Evolutionary conservation across 1,140 invertebrate species (phyloP).

Genomic region (Drosophila kanapiae): DNA sequence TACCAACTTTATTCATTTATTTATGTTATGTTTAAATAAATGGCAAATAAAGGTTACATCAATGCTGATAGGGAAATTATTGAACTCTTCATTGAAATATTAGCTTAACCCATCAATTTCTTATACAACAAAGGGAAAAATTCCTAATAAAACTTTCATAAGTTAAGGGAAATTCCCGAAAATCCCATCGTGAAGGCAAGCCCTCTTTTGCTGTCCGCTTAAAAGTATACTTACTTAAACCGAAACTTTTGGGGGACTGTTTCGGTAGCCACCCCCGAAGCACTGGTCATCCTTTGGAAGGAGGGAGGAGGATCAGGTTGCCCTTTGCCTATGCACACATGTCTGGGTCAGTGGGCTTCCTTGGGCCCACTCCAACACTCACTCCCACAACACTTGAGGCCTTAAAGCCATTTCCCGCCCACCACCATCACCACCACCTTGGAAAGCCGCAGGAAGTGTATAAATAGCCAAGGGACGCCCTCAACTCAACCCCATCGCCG

Average conservation of each 20-base stretch:
- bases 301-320: constrained; percentile 8
- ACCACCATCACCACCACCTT: constrained; percentile 3
- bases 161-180: neutral
- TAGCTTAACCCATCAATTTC: no score
- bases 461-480: constrained; percentile 60
- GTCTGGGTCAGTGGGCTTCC: constrained; percentile 77
- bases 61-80: no score
- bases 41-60: no score
- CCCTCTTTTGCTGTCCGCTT: constrained; percentile 1
- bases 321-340: constrained; percentile 49
- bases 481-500: constrained; percentile 30
- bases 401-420: constrained; percentile 54
- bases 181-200: neutral
- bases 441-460: constrained; percentile 33
- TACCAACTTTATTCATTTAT: neutral
- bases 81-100: no score
- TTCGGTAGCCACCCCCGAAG: constrained; percentile 11
- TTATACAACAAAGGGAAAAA: neutral
- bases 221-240: constrained; percentile 14
- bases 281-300: constrained; percentile 3
- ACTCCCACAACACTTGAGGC: constrained; percentile 49
- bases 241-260: constrained; percentile 8
- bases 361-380: constrained; percentile 22
- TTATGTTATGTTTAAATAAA: no score
- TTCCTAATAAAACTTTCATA: neutral